Percentiles rank a stretch among this genome's conserved stretches.
Evolutionary conservation across 2,113 vertebrate genomes (phyloP).

Genomic region (Takifugu bimaculatus): DNA sequence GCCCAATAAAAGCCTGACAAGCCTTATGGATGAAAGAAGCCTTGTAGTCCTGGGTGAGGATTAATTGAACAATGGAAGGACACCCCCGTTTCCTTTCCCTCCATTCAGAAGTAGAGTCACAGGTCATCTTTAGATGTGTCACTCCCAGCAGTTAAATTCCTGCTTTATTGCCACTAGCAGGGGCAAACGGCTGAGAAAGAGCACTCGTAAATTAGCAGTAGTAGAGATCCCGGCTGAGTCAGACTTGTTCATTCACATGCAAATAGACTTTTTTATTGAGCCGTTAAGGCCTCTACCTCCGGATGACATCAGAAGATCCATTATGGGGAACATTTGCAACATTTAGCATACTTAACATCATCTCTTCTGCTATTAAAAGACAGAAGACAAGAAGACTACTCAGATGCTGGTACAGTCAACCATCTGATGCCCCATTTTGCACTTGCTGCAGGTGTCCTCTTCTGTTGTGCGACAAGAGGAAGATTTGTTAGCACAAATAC

Average conservation of each 20-base stretch:
- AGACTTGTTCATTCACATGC: constrained; percentile 39
- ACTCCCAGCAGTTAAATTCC: constrained; percentile 19
- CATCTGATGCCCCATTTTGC: too few species aligned
- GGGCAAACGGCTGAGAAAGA: constrained; percentile 34
- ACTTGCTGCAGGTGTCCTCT: too few species aligned
- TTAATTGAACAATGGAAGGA: constrained; percentile 51
- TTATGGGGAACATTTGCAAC: background rate
- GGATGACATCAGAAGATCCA: background rate
- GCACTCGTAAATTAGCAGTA: constrained; percentile 30
- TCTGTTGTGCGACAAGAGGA: too few species aligned
- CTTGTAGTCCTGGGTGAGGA: constrained; percentile 52
- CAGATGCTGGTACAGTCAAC: too few species aligned
- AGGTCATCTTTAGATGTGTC: constrained; percentile 53
- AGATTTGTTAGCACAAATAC: too few species aligned
- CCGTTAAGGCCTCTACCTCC: background rate
- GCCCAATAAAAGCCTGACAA: constrained; percentile 37
- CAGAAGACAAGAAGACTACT: too few species aligned
- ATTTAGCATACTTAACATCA: too few species aligned
- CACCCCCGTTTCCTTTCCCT: constrained; percentile 26
- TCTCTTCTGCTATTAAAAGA: too few species aligned
- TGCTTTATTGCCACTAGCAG: constrained; percentile 13
- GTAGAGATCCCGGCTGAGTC: constrained; percentile 4
- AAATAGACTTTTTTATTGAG: constrained; percentile 8
- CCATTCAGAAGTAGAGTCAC: constrained; percentile 53
- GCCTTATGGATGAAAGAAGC: constrained; percentile 49